These are phyloP conservation scores for Heliconius aoede DNA, from an alignment of 2,888 invertebrate species.

Conservation along the genomic window DNA sequence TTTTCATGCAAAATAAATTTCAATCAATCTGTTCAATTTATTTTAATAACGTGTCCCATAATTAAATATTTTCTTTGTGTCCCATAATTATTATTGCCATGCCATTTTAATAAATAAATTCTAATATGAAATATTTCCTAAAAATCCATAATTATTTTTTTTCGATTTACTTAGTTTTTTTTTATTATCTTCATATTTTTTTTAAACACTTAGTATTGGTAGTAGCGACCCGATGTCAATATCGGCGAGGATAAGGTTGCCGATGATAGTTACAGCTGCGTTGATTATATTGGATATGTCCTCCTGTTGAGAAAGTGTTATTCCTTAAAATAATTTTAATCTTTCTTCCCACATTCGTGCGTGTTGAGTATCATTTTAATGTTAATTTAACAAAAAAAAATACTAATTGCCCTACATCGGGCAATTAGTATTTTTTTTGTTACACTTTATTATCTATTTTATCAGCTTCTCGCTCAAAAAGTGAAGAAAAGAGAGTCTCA, in stretches of 20 bases:
- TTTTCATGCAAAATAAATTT: no score
- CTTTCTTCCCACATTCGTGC: no score
- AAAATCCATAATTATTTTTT: not conserved
- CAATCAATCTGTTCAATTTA: no score
- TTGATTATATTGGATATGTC: constrained; percentile 59
- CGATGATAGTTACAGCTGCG: constrained; percentile 53
- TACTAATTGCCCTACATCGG: not conserved
- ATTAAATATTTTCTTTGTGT: no score
- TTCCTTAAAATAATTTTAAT: not conserved
- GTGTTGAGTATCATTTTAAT: no score
- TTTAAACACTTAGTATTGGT: constrained; percentile 65
- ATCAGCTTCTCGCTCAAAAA: no score
- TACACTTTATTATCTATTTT: no score
- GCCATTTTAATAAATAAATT: not conserved
- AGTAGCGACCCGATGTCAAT: constrained; percentile 56
- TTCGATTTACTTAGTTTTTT: not conserved
- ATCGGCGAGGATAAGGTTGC: constrained; percentile 58
- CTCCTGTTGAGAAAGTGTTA: constrained; percentile 51
- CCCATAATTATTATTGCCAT: no score
- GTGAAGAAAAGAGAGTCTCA: not conserved
- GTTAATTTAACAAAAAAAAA: not conserved
- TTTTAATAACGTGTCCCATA: no score
- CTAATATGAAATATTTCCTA: not conserved
- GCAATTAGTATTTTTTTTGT: no score
- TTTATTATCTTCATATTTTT: constrained; percentile 43